These are phyloP conservation scores for Uloborus diversus DNA, from an alignment of 1,140 invertebrate genomes.

Conservation along the genomic window DNA sequence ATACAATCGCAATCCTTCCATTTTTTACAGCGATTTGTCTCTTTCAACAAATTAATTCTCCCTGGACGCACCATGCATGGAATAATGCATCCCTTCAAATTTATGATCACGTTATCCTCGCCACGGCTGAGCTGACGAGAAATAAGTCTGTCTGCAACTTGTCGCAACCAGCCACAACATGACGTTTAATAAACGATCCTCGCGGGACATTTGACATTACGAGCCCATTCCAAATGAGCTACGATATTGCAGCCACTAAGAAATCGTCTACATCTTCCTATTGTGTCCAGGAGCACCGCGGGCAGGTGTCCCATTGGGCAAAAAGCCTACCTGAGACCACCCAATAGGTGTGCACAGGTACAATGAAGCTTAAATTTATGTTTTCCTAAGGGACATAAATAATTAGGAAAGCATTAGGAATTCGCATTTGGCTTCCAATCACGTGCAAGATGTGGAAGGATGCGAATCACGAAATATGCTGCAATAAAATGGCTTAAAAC, in stretches of 20 bases:
- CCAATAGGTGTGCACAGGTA: conserved; percentile 53
- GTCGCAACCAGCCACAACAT: background rate
- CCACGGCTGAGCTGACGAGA: background rate
- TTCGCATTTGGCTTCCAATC: conserved; percentile 17
- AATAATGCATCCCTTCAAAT: too few species aligned
- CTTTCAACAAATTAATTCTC: too few species aligned
- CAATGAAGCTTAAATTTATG: conserved; percentile 13
- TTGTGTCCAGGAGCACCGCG: conserved; percentile 6
- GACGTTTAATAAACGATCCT: conserved; percentile 1
- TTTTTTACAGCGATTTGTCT: too few species aligned
- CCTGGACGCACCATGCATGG: too few species aligned
- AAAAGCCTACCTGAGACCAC: conserved; percentile 27
- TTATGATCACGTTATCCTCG: background rate
- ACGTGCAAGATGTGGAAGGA: background rate
- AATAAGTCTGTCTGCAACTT: background rate
- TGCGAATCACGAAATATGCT: too few species aligned
- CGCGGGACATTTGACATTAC: background rate
- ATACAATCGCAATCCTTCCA: too few species aligned
- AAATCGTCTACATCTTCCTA: conserved; percentile 36
- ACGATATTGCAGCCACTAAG: conserved; percentile 5
- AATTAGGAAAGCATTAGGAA: conserved; percentile 38
- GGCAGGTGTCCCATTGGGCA: conserved; percentile 28
- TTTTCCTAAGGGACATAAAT: conserved; percentile 26
- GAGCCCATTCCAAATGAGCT: background rate
- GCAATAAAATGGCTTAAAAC: too few species aligned